Percentiles rank a stretch among this genome's conserved stretches.
Conservation (phyloP, 2,113 vertebrate species). For the Eublepharis macularius region DNA sequence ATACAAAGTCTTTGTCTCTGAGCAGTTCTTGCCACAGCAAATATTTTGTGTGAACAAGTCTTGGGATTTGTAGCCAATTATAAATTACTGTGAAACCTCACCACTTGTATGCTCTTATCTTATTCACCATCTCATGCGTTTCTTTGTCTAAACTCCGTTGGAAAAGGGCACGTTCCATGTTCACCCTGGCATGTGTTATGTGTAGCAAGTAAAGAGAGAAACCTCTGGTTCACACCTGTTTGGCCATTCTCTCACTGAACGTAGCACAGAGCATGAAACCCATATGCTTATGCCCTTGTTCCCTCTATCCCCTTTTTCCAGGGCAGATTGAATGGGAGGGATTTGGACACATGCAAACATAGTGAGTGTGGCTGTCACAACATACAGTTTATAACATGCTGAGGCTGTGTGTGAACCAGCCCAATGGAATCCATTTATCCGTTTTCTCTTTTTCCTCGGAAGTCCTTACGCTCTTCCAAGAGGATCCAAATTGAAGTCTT, state of each 20-base stretch:
- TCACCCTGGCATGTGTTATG: not conserved
- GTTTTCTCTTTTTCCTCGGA: not conserved
- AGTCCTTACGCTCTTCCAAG: not conserved
- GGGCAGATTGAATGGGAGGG: not conserved
- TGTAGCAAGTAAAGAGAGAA: not conserved
- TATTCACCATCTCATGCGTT: not conserved
- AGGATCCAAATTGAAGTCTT: not conserved
- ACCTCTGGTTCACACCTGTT: too few relatives aligned
- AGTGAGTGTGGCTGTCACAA: too few relatives aligned
- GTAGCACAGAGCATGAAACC: not conserved
- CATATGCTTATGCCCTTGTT: not conserved
- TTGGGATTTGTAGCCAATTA: not conserved
- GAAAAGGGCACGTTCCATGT: not conserved
- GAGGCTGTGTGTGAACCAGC: not conserved
- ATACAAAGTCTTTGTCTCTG: not conserved
- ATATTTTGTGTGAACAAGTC: not conserved
- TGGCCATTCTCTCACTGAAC: too few relatives aligned
- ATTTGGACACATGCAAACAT: too few relatives aligned
- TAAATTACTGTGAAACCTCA: not conserved
- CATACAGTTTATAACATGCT: too few relatives aligned
- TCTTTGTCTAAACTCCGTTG: not conserved
- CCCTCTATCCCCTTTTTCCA: not conserved
- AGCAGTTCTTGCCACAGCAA: not conserved
- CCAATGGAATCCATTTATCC: not conserved
- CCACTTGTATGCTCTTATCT: not conserved